Base-by-base conservation (phyloP, 2,797 vertebrate genomes). In the Eleutherodactylus coqui region DNA sequence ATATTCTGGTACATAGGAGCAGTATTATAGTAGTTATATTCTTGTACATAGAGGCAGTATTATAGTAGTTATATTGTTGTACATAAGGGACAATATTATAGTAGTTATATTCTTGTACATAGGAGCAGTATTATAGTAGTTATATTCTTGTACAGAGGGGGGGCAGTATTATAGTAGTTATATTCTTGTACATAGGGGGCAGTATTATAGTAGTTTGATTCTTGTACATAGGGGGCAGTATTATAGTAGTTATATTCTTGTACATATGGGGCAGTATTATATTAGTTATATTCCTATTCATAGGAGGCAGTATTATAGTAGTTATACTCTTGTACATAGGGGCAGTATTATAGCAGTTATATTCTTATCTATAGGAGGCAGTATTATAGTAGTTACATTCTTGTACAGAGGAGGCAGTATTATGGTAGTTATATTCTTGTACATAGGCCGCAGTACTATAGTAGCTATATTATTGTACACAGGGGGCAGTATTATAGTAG, bases 211-310 rank as follows among this genome's bases (percentile, higher is more conserved):
- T 62, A 62, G 27, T 62, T 62, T 29, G 29, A 62, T 62, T 32
- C 58, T 62, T 62, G 58, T 62, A 62, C 13, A 62, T 62, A 62
- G 58, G 27, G n/a, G 1, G 58, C 11, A 62, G 58, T 62, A 62
- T 62, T 32, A 62, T 62, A 62, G 58, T 62, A 62, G 58, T 62
- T 62, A 29, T 62, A 62, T 62, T 62, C 58, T 62, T 62, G 58
- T 62, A 62, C 11, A 62, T 32, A 32, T 27, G 58, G 58, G 7
- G 58, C 58, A 60, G 58, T 64, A 67, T 67, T 67, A 67, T 67
- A 67, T 32, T 36, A 67, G 62, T 67, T 67, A 67, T 67, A 67
- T 67, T 67, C 32, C 21, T 67, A 34, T 67, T 19, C 8, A 67
- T 67, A 67, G 62, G 62, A 27, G 11, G 10, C 27, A 62, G 64